Percentiles rank a stretch among this genome's conserved stretches.
These are phyloP conservation scores for Nesometra sesokonis DNA, from an alignment of 35 echinoderm and acorn worm species.

Conservation along the genomic window DNA sequence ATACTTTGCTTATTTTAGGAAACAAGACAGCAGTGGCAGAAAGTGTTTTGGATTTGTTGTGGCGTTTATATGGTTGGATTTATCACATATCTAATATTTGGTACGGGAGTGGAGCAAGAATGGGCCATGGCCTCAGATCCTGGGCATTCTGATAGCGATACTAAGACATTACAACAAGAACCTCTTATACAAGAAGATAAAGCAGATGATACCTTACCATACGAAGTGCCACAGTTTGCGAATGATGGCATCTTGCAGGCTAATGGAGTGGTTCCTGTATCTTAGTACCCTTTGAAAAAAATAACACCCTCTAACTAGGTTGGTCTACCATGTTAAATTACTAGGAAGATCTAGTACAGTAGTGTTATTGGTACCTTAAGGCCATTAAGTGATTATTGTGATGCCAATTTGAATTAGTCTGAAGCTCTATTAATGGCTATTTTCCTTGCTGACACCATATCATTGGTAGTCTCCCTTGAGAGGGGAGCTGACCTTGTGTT, in stretches of 20 bases:
- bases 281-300: too few species aligned
- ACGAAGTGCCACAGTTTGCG: neutral
- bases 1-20: neutral
- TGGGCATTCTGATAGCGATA: neutral
- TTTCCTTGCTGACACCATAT: too few species aligned
- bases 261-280: neutral
- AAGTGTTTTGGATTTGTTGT: neutral
- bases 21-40: constrained; percentile 4
- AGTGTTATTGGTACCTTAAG: too few species aligned
- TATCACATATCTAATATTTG: neutral
- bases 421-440: too few species aligned
- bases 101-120: neutral
- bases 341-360: too few species aligned
- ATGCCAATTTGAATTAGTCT: too few species aligned
- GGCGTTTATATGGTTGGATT: neutral
- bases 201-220: neutral
- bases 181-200: neutral
- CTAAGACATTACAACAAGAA: neutral
- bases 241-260: neutral
- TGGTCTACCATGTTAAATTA: too few species aligned
- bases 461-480: too few species aligned
- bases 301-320: too few species aligned
- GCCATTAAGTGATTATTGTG: too few species aligned
- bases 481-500: too few species aligned
- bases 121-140: neutral